Evolutionary conservation across 2,113 vertebrate species (phyloP), one percentile per base, ranked within the genome.

Genomic region (Thryonomys swinderianus): DNA sequence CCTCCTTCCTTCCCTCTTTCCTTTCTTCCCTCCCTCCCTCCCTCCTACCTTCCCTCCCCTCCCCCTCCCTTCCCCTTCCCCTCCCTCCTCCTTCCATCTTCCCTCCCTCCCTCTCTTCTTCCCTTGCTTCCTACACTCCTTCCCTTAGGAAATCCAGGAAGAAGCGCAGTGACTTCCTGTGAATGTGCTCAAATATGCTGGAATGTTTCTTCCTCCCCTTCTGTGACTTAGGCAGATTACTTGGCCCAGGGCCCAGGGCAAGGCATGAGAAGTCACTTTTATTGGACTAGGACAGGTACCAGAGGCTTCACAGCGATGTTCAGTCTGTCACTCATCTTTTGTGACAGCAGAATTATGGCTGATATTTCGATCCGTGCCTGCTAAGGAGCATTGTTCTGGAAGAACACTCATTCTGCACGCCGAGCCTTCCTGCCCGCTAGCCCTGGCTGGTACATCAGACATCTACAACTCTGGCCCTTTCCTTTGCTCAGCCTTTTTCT

Each of bases 401-500:
- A 57, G n/a, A n/a, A n/a, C n/a, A 4, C 25, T 32, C 6, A 10
- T 5, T 7, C 14, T 45, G 2, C 10, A 14, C 16, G 0, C 25
- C 20, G 42, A 80, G 64, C 16, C 1, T 14, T 37, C 7, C 45
- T 40, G 3, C 67, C 18, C 23, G 7, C 23, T 42, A 7, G 40
- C 12, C 66, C n/a, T 16, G 51, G 55, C 45, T 37, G 23, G 6
- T 27, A n/a, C 37, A 55, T 73, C 25, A 18, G 55, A 30, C 32
- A 13, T 74, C 61, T 17, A 34, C 2, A 40, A 8, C 12, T 1
- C 13, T 6, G 16, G 59, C 25, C 30, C 0, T 57, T 40, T 51
- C 21, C 66, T 64, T 73, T 76, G 32, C 92, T n/a, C 17, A 67
- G 73, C 48, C 32, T 82, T 67, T 74, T 91, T 55, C 80, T 73